Evolutionary conservation across 2,888 invertebrate species (phyloP).

Genomic region (Drosophila barbarae): DNA sequence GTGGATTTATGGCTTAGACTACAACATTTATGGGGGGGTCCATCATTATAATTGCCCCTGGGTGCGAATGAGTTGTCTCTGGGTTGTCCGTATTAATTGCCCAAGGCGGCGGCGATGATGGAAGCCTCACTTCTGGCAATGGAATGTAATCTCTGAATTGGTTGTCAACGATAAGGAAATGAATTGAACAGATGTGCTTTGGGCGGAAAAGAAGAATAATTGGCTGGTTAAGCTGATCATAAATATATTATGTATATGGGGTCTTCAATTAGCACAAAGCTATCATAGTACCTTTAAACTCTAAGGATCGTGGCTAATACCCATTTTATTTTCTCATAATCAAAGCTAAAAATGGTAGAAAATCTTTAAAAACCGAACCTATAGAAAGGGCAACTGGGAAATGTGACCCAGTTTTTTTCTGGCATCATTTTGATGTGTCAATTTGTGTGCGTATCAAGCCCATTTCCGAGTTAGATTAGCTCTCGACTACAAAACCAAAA

Average conservation of each 20-base stretch:
- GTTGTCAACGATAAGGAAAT: slow-evolving; percentile 27
- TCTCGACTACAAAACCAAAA: background rate
- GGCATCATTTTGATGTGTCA: slow-evolving; percentile 27
- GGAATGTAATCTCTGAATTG: slow-evolving; percentile 19
- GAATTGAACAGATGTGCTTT: slow-evolving; percentile 1
- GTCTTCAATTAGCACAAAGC: background rate
- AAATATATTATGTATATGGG: background rate
- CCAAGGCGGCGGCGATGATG: slow-evolving; percentile 25
- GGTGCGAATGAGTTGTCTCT: slow-evolving; percentile 13
- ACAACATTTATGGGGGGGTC: background rate
- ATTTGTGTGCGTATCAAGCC: slow-evolving; percentile 17
- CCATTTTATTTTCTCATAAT: background rate
- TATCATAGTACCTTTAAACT: background rate
- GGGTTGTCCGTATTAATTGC: slow-evolving; percentile 15
- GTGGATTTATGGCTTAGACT: background rate
- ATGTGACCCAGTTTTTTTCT: slow-evolving; percentile 19
- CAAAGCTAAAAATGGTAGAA: background rate
- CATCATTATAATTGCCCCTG: slow-evolving; percentile 21
- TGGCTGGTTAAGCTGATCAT: background rate
- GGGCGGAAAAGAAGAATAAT: background rate
- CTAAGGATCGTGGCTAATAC: too few relatives aligned
- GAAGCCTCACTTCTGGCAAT: slow-evolving; percentile 1
- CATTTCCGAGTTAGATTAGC: slow-evolving; percentile 31
- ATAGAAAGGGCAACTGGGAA: background rate
- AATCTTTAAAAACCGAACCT: background rate